A percentile compares a stretch with the other conserved stretches of the same genome.
These are phyloP conservation scores for Caenorhabditis panamensis DNA, from an alignment of 2,888 invertebrate genomes.

Conservation along the genomic window DNA sequence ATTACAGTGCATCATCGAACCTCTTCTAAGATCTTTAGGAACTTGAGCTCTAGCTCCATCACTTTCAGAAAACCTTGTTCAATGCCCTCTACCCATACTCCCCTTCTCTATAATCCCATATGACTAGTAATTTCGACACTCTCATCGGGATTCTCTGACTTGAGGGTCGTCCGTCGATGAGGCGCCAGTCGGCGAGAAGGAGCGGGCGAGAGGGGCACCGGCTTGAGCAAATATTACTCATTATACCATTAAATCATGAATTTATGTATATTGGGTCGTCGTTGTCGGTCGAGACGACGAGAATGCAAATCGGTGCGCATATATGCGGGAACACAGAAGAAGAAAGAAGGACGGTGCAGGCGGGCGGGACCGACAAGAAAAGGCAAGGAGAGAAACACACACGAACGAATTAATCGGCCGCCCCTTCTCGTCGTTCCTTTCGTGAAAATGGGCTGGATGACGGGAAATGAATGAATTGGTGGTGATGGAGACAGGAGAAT, in stretches of 20 bases:
- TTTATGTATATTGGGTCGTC: conserved; percentile 44
- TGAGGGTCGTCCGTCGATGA: conserved; percentile 13
- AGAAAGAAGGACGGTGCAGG: conserved; percentile 2
- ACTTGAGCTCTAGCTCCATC: too few relatives aligned
- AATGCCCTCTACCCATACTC: too few relatives aligned
- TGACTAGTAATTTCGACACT: not conserved
- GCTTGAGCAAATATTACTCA: conserved; percentile 56
- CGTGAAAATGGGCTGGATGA: conserved; percentile 24
- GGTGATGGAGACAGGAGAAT: not conserved
- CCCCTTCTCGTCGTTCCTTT: not conserved
- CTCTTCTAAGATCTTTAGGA: too few relatives aligned
- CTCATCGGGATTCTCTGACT: not conserved
- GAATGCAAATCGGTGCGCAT: conserved; percentile 43
- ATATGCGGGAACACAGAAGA: conserved; percentile 6
- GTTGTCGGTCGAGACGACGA: not conserved
- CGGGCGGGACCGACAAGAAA: conserved; percentile 10
- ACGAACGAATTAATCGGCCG: conserved; percentile 14
- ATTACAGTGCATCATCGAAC: not conserved
- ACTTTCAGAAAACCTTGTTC: too few relatives aligned
- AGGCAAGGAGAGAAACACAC: not conserved
- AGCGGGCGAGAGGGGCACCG: not conserved
- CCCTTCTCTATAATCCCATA: not conserved
- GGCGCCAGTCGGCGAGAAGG: conserved; percentile 23
- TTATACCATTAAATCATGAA: conserved; percentile 57
- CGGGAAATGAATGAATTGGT: conserved; percentile 10